phyloP scores from a whole-genome alignment of 2,888 invertebrate species.

The Lepidonotus clava region DNA sequence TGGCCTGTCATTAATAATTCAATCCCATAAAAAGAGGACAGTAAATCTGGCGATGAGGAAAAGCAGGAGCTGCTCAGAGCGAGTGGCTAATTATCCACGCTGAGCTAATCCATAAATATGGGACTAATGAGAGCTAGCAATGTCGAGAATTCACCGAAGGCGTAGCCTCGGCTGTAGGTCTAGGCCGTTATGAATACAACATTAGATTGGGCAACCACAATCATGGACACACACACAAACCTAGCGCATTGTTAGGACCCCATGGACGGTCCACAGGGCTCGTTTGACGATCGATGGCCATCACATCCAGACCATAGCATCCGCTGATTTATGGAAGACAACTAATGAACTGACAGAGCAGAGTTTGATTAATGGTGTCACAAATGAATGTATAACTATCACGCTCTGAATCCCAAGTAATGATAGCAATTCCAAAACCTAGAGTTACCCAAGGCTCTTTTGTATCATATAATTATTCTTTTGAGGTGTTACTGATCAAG shows the following conservation, averaged over 20 bases:
- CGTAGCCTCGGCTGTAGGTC: too few species aligned
- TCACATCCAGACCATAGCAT: background rate
- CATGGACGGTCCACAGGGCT: background rate
- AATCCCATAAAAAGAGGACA: background rate
- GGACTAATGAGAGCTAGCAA: background rate
- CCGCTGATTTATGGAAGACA: conserved; percentile 8
- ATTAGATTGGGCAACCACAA: too few species aligned
- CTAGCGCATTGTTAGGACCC: too few species aligned
- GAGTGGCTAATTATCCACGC: background rate
- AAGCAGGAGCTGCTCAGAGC: background rate
- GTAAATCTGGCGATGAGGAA: background rate
- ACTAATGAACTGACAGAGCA: conserved; percentile 16
- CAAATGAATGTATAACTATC: conserved; percentile 16
- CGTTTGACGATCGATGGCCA: background rate
- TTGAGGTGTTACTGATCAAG: too few species aligned
- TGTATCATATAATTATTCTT: too few species aligned
- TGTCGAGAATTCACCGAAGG: too few species aligned
- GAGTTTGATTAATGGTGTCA: conserved; percentile 1
- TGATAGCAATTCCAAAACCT: too few species aligned
- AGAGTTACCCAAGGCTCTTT: too few species aligned
- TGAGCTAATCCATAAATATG: conserved; percentile 13
- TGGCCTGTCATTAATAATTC: background rate
- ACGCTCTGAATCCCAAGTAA: too few species aligned
- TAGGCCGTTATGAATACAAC: background rate
- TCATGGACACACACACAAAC: too few species aligned